Conservation (phyloP, 2,888 invertebrate species). For the Timema cristinae region DNA sequence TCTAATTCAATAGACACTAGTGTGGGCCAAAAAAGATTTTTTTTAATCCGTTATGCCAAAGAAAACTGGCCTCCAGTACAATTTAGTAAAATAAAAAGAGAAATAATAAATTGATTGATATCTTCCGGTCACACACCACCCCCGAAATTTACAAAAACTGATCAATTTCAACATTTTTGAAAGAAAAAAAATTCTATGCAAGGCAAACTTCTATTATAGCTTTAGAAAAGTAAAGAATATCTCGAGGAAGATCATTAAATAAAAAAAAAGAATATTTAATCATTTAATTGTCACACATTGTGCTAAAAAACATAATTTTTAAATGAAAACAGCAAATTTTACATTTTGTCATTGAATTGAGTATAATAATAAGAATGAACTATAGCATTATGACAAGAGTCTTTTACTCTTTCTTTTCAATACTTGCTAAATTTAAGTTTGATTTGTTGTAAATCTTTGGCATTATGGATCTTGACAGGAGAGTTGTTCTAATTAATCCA, state of each 20-base stretch:
- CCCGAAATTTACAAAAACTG: constrained; percentile 10
- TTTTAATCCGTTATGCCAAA: neutral
- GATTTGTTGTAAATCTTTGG: neutral
- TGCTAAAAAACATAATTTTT: neutral
- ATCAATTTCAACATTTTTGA: constrained; percentile 4
- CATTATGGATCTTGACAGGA: constrained; percentile 5
- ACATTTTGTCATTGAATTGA: too few relatives aligned
- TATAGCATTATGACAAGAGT: too few relatives aligned
- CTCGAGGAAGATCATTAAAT: neutral
- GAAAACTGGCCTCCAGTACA: neutral
- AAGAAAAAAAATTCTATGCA: neutral
- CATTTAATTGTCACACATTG: neutral
- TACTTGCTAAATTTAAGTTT: neutral
- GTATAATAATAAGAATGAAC: too few relatives aligned
- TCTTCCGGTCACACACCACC: neutral
- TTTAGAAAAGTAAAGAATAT: neutral
- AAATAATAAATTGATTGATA: constrained; percentile 14
- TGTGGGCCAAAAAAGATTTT: neutral
- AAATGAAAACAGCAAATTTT: neutral
- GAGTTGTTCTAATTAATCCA: neutral
- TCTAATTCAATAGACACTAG: too few relatives aligned
- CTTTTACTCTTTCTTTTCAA: too few relatives aligned
- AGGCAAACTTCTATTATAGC: constrained; percentile 6
- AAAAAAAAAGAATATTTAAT: neutral
- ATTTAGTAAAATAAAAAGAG: neutral